Evolutionary conservation across 2,888 invertebrate genomes (phyloP), one percentile per base, ranked within the genome.

Genomic region (Caenorhabditis sp.): DNA sequence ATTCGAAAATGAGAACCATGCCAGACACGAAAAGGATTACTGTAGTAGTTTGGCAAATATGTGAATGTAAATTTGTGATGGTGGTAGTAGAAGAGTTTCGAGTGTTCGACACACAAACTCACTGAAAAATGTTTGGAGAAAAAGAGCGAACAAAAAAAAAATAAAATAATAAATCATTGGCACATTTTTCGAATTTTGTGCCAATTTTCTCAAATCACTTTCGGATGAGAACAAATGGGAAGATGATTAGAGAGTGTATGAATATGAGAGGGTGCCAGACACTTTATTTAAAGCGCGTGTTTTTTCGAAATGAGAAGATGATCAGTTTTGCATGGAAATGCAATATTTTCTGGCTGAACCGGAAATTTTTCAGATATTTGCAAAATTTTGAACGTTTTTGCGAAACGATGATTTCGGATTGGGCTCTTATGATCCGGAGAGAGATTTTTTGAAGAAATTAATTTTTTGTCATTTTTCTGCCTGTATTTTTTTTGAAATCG

Each of bases 141-240:
- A 43, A 43, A 43, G 14, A 43, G 43, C 43, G 4, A 43, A 43
- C 43, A 17, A 43, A 2, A 43, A 43, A 17, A 43, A 43, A 43
- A 43, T 3, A 43, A 43, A 17, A 3, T 17, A 6, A 43, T 43
- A 43, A 43, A 43, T 43, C 14, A 43, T 43, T 17, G 14, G 43
- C 43, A 43, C 43, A 43, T 43, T 43, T 43, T 43, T 43, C 17
- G 43, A 43, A 43, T 43, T 43, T 43, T 43, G 31, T 17, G 43
- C 43, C 43, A 43, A 43, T 43, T 43, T 43, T 43, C 43, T 43
- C 43, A 43, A 43, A 43, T 43, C 43, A 43, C 43, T 43, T 43
- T 43, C 43, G 43, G 43, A 43, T 43, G 43, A 43, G 12, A n/a
- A n/a, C 43, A 2, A 17, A 43, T 43, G 43, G 43, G 17, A 43